Evolutionary conservation across 2,888 invertebrate genomes (phyloP).

Genomic region (Salticus scenicus): DNA sequence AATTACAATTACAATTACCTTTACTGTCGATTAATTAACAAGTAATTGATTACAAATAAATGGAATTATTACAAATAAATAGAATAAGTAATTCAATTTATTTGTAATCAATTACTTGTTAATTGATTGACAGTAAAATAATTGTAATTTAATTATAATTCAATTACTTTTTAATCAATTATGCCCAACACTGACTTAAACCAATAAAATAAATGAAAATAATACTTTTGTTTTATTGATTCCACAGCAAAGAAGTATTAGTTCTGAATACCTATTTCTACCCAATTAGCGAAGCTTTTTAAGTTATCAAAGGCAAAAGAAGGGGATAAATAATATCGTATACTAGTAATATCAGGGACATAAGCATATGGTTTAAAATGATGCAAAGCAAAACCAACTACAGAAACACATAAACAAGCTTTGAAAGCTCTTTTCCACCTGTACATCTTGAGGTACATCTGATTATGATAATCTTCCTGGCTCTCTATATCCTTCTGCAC

Average conservation of each 20-base stretch:
- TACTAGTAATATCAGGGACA: conserved; percentile 23
- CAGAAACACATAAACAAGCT: conserved; percentile 50
- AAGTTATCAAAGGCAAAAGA: conserved; percentile 47
- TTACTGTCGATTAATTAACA: too few relatives aligned
- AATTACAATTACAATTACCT: too few relatives aligned
- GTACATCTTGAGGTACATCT: conserved; percentile 86
- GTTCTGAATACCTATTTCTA: conserved; percentile 31
- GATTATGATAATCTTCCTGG: conserved; percentile 82
- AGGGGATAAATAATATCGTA: conserved; percentile 32
- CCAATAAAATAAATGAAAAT: too few relatives aligned
- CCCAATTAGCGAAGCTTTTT: conserved; percentile 25
- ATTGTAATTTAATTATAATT: too few relatives aligned
- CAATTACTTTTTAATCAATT: too few relatives aligned
- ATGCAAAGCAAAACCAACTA: conserved; percentile 37
- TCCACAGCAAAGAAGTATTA: too few relatives aligned
- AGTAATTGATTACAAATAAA: too few relatives aligned
- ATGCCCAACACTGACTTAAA: too few relatives aligned
- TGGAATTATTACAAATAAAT: too few relatives aligned
- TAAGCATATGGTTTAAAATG: conserved; percentile 34
- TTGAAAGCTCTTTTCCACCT: conserved; percentile 70
- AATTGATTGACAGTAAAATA: too few relatives aligned
- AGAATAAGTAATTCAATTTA: too few relatives aligned
- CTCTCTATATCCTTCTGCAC: conserved; percentile 84
- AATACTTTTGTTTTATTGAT: neutral
- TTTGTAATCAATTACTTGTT: too few relatives aligned